These are phyloP conservation scores for Reticulitermes lucifugus DNA, from an alignment of 2,888 invertebrate genomes.

Conservation along the genomic window DNA sequence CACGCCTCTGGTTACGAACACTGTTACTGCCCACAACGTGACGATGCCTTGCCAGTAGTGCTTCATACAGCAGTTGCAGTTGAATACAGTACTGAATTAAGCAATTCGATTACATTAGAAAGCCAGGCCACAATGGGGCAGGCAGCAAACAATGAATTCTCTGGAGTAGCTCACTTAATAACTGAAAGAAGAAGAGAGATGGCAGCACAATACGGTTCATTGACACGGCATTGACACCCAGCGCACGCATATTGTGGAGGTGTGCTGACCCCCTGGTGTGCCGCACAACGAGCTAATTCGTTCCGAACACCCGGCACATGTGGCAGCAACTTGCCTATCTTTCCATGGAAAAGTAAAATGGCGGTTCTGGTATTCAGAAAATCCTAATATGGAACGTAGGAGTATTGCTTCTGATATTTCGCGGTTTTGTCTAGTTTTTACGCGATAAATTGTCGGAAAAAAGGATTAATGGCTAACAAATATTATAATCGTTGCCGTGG, in stretches of 20 bases:
- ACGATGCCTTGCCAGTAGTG: no score
- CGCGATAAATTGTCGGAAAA: no score
- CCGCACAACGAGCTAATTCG: conserved; percentile 37
- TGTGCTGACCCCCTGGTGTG: conserved; percentile 39
- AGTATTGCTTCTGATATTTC: no score
- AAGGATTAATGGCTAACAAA: no score
- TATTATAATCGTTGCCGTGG: no score
- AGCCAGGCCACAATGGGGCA: not conserved
- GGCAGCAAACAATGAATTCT: not conserved
- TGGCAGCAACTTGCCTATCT: no score
- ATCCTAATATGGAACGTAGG: no score
- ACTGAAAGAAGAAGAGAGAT: not conserved
- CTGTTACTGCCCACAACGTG: no score
- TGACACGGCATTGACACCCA: conserved; percentile 42
- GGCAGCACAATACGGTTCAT: conserved; percentile 39
- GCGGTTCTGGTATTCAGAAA: no score
- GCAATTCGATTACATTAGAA: conserved; percentile 9
- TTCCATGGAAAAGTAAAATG: no score
- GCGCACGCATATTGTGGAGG: conserved; percentile 38
- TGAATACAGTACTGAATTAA: not conserved
- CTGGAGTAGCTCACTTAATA: not conserved
- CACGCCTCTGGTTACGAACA: no score
- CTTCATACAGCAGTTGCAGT: not conserved
- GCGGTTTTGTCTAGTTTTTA: no score
- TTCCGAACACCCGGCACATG: conserved; percentile 35